Base-by-base conservation (phyloP, 53 echinoderm and acorn worm genomes). In the Crossaster papposus region DNA sequence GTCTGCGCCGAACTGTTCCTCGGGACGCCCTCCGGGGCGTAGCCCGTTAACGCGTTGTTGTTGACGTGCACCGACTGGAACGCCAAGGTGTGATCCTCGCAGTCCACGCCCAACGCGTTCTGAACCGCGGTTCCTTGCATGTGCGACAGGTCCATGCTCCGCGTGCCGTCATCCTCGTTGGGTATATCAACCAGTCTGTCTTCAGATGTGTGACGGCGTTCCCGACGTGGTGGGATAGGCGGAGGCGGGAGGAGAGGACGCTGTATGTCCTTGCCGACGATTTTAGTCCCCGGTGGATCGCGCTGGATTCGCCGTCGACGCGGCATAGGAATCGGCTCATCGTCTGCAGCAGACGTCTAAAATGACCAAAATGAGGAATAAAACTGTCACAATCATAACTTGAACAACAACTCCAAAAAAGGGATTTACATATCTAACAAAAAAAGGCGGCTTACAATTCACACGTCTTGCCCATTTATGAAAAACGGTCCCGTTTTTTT, bases 211-310 rank as follows among this genome's bases (percentile, higher is more conserved):
- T 30, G 33, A 17, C 63, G 87, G 2, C 87, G 75, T 54, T 87
- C 87, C 10, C 87, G 87, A 15, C 87, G 14, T 8, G 87, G 87
- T 13, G 87, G 87, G 37, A 87, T 77, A 15, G 87, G 87, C 8
- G 87, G 87, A 58, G 87, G 87, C 15, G 87, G 87, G 38, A 87
- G 31, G 3, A 87, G 77, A 8, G 87, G 87, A 62, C 87, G 87
- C 29, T 54, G 28, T 55, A 82, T 64, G 68, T 32, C 53, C 0
- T 14, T 14, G 5, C 44, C 50, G 44, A 50, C n/a, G 51, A 24
- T 44, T 20, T 15, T 15, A 0, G 78, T 23, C 23, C 0, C 3
- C 31, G 75, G 24, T 6, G 51, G 5, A 4, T 34, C 51, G 22
- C 65, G 36, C 7, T 82, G 65, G 14, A 37, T 62, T 34, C 75